A percentile compares a stretch with the other conserved stretches of the same genome.
Conservation (phyloP, 2,888 invertebrate genomes). For the Tridacna gigas region DNA sequence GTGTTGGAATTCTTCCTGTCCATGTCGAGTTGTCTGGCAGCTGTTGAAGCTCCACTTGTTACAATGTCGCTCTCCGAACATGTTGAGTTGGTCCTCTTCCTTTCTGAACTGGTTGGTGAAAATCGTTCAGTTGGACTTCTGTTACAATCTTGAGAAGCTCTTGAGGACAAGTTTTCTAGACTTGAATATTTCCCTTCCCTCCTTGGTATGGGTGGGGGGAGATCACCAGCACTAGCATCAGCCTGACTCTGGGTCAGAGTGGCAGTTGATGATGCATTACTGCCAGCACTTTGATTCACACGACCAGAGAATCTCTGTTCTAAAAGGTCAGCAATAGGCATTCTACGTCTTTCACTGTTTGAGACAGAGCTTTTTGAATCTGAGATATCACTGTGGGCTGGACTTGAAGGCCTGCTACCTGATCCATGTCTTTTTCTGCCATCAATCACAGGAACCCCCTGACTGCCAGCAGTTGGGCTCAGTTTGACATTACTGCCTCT, state of each 20-base stretch:
- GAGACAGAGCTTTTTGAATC: conserved; percentile 60
- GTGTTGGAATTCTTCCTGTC: conserved; percentile 58
- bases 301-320: conserved; percentile 71
- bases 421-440: conserved; percentile 75
- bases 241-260: conserved; percentile 65
- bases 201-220: conserved; percentile 65
- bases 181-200: conserved; percentile 62
- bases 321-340: conserved; percentile 75
- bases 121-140: conserved; percentile 68
- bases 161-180: conserved; percentile 67
- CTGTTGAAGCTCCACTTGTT: conserved; percentile 44
- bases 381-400: conserved; percentile 68
- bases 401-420: conserved; percentile 78
- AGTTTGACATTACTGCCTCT: conserved; percentile 60
- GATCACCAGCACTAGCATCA: conserved; percentile 60
- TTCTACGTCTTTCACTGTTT: conserved; percentile 63
- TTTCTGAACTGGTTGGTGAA: conserved; percentile 67
- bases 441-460: conserved; percentile 76
- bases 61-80: conserved; percentile 73
- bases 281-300: conserved; percentile 60
- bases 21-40: conserved; percentile 67
- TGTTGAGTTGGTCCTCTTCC: conserved; percentile 69
- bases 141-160: conserved; percentile 60
- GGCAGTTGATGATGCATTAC: conserved; percentile 60
- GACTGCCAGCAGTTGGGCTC: conserved; percentile 64